Base-by-base conservation (phyloP, 1,140 invertebrate genomes). In the Bactericera cockerelli region DNA sequence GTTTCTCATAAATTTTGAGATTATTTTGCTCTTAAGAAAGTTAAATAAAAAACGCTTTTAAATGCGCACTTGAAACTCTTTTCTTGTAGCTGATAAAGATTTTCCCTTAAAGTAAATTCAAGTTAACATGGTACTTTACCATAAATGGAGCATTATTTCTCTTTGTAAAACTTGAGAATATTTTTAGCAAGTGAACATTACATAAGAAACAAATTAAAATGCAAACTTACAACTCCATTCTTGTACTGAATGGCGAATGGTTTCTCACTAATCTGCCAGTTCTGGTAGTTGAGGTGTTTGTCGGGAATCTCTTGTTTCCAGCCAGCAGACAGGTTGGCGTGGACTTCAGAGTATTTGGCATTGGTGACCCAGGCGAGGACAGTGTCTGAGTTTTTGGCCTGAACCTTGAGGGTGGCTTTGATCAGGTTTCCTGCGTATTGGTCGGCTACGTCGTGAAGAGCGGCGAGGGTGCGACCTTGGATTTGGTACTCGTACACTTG, bases 401-500 rank as follows among this genome's bases (percentile, higher is more conserved):
- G 76, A 56, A 85, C 64, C 0, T 64, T 67, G 4, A 85, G 69
- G 3, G 67, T 59, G 1, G 73, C 79, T 62, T 72, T 76, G 33
- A 82, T 69, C 1, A 78, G 61, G 31, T 79, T 73, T 58, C 82
- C 80, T 33, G 73, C 68, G 42, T 70, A 71, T 59, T 78, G 68
- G 62, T 78, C 71, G 1, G 72, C 67, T 4, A 78, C 67, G 28
- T 80, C 72, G 10, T 75, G 69, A 1, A 80, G 65, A 4, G 70
- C 70, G 0, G 79, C 71, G 21, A 84, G 33, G 0, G 79, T 82
- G 25, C 77, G 72, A 22, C 77, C 75, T 21, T 71, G 70, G 1
- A 84, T 72, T 11, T 75, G 63, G 65, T 84, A 86, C 6, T 70
- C 69, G 67, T 85, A 86, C 33, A 77, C 70, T 25, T 72, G 75